Evolutionary conservation across 2,113 vertebrate genomes (phyloP).

Genomic region (Gallinago jamesoni): DNA sequence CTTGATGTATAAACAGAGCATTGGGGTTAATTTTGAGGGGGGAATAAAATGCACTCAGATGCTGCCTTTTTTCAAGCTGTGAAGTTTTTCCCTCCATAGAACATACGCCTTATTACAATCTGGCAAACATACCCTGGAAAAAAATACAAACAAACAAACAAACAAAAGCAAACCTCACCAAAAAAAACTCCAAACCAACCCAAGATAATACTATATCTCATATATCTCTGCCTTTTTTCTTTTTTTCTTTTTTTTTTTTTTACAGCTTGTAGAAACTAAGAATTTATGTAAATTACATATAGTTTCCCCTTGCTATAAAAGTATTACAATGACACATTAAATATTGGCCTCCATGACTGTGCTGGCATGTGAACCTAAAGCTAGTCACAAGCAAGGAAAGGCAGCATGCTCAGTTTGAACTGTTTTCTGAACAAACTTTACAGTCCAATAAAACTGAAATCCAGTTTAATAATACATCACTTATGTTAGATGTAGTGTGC

Average conservation of each 20-base stretch:
- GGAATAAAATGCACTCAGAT: constrained; percentile 27
- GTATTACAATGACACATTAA: not conserved
- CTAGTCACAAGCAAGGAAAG: not conserved
- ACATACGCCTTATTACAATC: constrained; percentile 24
- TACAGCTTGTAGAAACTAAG: not conserved
- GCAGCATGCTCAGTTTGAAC: not conserved
- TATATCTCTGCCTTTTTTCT: not conserved
- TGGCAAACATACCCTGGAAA: not conserved
- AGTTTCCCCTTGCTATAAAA: not conserved
- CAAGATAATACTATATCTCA: not conserved
- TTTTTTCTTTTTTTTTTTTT: not conserved
- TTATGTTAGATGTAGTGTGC: not conserved
- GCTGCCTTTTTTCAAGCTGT: constrained; percentile 45
- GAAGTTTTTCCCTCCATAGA: constrained; percentile 3
- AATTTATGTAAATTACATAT: not conserved
- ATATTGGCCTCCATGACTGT: not conserved
- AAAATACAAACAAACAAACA: not conserved
- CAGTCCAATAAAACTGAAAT: not conserved
- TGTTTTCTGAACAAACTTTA: not conserved
- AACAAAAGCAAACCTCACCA: no score
- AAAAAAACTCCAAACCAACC: not conserved
- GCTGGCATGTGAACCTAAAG: not conserved
- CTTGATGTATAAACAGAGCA: constrained; percentile 66
- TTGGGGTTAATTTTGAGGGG: constrained; percentile 45
- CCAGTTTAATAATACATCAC: not conserved